Conservation (phyloP, 2,888 invertebrate genomes). For the Nebria brevicollis region DNA sequence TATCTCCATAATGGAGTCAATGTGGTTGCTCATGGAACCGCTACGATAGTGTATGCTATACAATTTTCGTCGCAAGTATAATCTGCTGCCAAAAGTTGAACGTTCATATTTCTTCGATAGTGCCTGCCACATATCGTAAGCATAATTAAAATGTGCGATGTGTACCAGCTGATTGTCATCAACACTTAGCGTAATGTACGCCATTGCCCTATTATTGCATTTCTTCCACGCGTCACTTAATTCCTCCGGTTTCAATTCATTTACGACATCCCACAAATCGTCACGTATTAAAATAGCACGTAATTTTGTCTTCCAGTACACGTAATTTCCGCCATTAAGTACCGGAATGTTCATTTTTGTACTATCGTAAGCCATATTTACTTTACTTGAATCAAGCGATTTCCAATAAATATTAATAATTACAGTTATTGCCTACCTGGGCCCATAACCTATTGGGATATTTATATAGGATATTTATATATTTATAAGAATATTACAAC, state of each 20-base stretch:
- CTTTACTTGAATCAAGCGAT: too few relatives aligned
- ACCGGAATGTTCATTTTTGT: conserved; percentile 15
- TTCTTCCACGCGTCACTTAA: conserved; percentile 14
- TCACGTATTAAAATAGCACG: conserved; percentile 23
- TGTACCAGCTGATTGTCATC: too few relatives aligned
- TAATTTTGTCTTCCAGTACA: conserved; percentile 36
- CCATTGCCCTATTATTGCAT: background rate
- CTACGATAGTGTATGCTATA: too few relatives aligned
- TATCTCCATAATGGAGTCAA: conserved; percentile 27
- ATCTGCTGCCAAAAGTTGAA: conserved; percentile 28
- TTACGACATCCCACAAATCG: conserved; percentile 32
- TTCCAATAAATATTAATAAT: too few relatives aligned
- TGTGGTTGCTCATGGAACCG: conserved; percentile 11
- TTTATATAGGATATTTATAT: too few relatives aligned
- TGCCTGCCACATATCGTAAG: too few relatives aligned
- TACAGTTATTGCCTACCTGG: too few relatives aligned
- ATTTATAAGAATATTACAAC: too few relatives aligned
- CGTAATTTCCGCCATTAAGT: conserved; percentile 30
- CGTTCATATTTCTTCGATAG: conserved; percentile 33
- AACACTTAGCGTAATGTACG: too few relatives aligned
- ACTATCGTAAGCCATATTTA: too few relatives aligned
- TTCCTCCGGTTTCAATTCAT: conserved; percentile 18
- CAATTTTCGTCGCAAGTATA: conserved; percentile 21
- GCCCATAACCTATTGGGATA: too few relatives aligned
- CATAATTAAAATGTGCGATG: too few relatives aligned